These are phyloP conservation scores for Coelopa pilipes DNA, from an alignment of 2,888 invertebrate species.

Conservation along the genomic window DNA sequence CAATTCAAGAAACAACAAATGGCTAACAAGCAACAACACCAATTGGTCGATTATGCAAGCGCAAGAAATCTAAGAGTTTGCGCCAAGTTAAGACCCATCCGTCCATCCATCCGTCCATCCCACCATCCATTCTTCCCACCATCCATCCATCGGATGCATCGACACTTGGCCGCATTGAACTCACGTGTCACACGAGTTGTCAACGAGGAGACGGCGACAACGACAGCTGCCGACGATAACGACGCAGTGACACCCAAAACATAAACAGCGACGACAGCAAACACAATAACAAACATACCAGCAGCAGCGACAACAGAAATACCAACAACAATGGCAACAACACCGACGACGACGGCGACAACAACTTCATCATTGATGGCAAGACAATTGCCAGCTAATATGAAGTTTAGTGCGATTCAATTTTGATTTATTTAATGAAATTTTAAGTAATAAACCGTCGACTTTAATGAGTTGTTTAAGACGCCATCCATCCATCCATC, in stretches of 20 bases:
- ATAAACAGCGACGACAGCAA: no score
- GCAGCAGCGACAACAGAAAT: no score
- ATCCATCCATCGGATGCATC: no score
- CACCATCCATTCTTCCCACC: no score
- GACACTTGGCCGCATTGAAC: conserved; percentile 23
- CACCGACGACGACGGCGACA: not conserved
- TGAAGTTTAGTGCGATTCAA: conserved; percentile 26
- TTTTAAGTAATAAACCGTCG: conserved; percentile 35
- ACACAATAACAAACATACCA: no score
- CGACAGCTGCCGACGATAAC: not conserved
- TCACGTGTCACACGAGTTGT: conserved; percentile 21
- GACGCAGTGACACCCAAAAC: no score
- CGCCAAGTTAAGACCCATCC: no score
- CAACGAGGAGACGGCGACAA: not conserved
- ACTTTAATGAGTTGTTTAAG: conserved; percentile 36
- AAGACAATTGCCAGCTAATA: conserved; percentile 17
- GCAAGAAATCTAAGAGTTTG: no score
- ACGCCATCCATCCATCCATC: conserved; percentile 25
- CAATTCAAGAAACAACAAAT: not conserved
- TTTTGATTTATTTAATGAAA: conserved; percentile 39
- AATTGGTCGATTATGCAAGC: conserved; percentile 10
- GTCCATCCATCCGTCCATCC: no score
- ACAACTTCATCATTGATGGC: not conserved
- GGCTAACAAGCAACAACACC: no score
- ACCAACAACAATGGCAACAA: not conserved